Percentiles rank a stretch among this genome's conserved stretches.
These are phyloP conservation scores for Naja naja DNA, from an alignment of 2,113 vertebrate species.

Conservation along the genomic window DNA sequence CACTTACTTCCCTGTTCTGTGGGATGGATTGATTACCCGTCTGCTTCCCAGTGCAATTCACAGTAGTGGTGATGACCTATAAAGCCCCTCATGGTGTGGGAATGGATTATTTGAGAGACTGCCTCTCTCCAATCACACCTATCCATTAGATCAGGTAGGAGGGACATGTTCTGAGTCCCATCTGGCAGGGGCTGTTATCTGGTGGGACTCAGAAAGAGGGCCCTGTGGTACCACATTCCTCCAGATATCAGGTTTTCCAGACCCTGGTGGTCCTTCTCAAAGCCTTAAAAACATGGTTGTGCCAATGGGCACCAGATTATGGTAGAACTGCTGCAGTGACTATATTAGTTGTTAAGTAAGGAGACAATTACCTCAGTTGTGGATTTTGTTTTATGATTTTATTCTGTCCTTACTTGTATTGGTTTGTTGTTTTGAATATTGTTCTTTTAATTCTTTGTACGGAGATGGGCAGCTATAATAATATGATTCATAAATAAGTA, in stretches of 20 bases:
- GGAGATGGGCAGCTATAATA: background rate
- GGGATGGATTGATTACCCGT: background rate
- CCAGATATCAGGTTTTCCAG: background rate
- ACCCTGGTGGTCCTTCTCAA: background rate
- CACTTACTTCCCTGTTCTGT: background rate
- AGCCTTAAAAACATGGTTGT: background rate
- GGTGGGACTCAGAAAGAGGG: background rate
- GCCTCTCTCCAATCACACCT: background rate
- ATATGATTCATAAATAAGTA: background rate
- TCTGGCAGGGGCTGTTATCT: background rate
- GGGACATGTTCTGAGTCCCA: background rate
- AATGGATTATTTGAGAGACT: background rate
- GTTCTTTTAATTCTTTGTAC: background rate
- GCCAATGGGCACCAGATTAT: background rate
- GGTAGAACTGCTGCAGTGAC: background rate
- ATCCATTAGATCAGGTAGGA: background rate
- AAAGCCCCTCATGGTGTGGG: background rate
- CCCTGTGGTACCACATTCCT: background rate
- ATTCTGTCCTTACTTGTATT: background rate
- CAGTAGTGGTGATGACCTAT: background rate
- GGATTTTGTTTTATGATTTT: too few species aligned
- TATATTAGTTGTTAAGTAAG: background rate
- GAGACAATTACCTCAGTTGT: background rate
- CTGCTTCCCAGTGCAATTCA: background rate
- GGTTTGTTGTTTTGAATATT: background rate